Base-by-base conservation (phyloP, 2,888 invertebrate species). In the Uloborus plumipes region DNA sequence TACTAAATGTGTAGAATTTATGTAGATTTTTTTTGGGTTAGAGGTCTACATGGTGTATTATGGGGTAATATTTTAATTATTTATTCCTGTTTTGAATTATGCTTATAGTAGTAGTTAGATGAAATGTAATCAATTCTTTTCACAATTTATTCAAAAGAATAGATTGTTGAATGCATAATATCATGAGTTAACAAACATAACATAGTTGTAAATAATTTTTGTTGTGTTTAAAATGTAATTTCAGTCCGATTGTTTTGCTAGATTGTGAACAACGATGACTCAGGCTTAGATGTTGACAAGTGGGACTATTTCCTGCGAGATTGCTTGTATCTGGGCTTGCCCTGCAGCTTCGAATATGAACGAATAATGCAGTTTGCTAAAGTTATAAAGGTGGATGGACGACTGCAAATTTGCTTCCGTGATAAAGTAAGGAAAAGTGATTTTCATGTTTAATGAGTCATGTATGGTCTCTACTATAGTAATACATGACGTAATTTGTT, bases 221-320 rank as follows among this genome's bases (percentile, higher is more conserved):
- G 9, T 39, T 39, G 9, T 39, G 39, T 39, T 39, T 39, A 39
- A 39, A 39, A 39, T 39, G 39, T 39, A 39, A 39, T 39, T 11
- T 39, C 11, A 31, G 11, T 53, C n/a, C 31, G 61, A 39, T 26
- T 76, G 64, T 82, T 84, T n/a, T 69, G 53, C 62, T 85, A 92
- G 91, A 91, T 93, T 84, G 91, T 93, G 0, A 90, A 91, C 65
- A 93, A 93, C 87, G 90, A 90, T 82, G 88, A 89, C 51, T 91
- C 91, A 84, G 91, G 91, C 13, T 89, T 93, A 20, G 93, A 93
- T 88, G 93, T 93, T 0, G 93, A 93, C 87, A 92, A 93, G 87
- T 92, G 92, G 91, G 93, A 93, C 86, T 93, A 93, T 87, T 89
- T 93, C 65, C 88, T 91, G 20, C 89, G 93, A 26, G 93, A 93